Conservation (phyloP, 1,140 invertebrate genomes). For the Onthophagus taurus region DNA sequence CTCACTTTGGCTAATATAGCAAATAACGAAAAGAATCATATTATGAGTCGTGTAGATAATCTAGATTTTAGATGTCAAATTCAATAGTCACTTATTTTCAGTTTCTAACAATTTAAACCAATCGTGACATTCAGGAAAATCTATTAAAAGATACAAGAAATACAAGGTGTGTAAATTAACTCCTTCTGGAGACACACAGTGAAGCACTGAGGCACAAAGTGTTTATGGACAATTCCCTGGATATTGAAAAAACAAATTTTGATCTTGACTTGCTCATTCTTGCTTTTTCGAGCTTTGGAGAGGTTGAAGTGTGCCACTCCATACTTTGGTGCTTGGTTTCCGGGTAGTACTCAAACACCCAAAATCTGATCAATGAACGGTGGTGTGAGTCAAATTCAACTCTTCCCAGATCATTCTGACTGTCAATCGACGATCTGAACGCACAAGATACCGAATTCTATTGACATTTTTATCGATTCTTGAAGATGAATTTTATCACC, state of each 20-base stretch:
- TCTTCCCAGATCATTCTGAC: constrained; percentile 7
- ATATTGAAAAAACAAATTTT: constrained; percentile 17
- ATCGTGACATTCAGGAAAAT: no score
- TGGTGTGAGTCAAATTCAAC: constrained; percentile 15
- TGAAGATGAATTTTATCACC: constrained; percentile 19
- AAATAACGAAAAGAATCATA: no score
- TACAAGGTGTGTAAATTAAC: no score
- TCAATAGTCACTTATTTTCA: no score
- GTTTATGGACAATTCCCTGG: constrained; percentile 22
- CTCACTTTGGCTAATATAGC: no score
- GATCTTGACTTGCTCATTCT: constrained; percentile 18
- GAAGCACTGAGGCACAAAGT: constrained; percentile 31
- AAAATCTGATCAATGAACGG: constrained; percentile 27
- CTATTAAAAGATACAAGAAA: no score
- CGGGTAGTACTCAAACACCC: constrained; percentile 26
- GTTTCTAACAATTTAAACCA: no score
- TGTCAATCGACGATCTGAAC: constrained; percentile 15
- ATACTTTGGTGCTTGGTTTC: constrained; percentile 28
- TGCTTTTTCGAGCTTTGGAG: constrained; percentile 23
- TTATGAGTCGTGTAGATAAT: no score
- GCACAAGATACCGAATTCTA: constrained; percentile 13
- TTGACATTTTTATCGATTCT: constrained; percentile 19
- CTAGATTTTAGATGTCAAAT: no score
- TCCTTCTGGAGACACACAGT: no score
- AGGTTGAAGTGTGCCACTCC: constrained; percentile 19